Conservation (phyloP, 2,113 vertebrate species). For the Corydoras maculifer region DNA sequence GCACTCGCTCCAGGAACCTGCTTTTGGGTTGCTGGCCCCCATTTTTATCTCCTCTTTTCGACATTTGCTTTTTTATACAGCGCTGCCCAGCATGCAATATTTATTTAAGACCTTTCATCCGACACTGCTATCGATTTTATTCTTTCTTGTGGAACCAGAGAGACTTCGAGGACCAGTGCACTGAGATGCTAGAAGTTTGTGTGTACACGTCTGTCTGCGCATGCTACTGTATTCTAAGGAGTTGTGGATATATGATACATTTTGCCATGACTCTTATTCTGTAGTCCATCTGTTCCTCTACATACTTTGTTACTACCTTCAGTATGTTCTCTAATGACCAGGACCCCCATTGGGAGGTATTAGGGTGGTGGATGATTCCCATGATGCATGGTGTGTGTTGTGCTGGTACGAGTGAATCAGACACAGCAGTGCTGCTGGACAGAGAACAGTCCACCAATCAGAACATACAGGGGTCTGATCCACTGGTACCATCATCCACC, state of each 20-base stretch:
- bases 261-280: slow-evolving; percentile 11
- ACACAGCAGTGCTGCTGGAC: too few relatives aligned
- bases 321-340: too few relatives aligned
- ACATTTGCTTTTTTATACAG: slow-evolving; percentile 38
- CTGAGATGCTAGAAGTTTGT: slow-evolving; percentile 12
- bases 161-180: slow-evolving; percentile 27
- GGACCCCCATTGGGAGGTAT: too few relatives aligned
- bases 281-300: too few relatives aligned
- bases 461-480: too few relatives aligned
- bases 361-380: too few relatives aligned
- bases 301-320: too few relatives aligned
- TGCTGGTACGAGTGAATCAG: too few relatives aligned
- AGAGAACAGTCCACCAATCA: too few relatives aligned
- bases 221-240: background rate
- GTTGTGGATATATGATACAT: background rate
- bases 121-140: slow-evolving; percentile 33
- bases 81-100: slow-evolving; percentile 49
- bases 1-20: slow-evolving; percentile 26
- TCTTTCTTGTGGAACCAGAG: slow-evolving; percentile 18
- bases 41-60: slow-evolving; percentile 28
- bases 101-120: slow-evolving; percentile 44
- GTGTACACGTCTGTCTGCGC: background rate
- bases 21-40: slow-evolving; percentile 39
- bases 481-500: too few relatives aligned
- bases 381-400: too few relatives aligned